Evolutionary conservation across 1,140 invertebrate species (phyloP).

Genomic region (Zaprionus tsacasi): DNA sequence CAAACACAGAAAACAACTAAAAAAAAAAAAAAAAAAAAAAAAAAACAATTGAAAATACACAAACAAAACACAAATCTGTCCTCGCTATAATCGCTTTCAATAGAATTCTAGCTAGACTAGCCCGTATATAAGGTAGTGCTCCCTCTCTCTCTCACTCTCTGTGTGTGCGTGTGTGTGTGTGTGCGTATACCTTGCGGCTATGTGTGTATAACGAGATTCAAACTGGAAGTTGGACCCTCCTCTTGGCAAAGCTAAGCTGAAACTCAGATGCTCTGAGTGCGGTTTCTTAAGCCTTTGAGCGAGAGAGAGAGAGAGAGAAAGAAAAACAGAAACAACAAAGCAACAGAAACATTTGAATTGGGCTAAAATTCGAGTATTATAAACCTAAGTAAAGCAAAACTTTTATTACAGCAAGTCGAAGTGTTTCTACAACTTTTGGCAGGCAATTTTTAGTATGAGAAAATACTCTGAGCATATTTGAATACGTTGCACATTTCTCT

Average conservation of each 20-base stretch:
- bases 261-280: not conserved
- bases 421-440: too few species aligned
- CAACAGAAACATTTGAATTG: not conserved
- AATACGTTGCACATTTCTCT: not conserved
- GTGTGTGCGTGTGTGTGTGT: not conserved
- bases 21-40: constrained; percentile 18
- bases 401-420: not conserved
- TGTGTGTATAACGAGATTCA: not conserved
- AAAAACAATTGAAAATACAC: constrained; percentile 13
- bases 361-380: not conserved
- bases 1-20: too few species aligned
- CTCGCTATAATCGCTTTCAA: constrained; percentile 44
- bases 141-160: not conserved
- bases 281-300: not conserved
- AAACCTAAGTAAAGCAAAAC: not conserved
- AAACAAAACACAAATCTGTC: constrained; percentile 36
- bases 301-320: not conserved
- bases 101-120: constrained; percentile 31
- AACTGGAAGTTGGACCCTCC: not conserved
- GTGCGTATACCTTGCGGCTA: not conserved
- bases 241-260: not conserved
- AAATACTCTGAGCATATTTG: not conserved
- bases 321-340: not conserved
- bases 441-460: too few species aligned
- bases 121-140: not conserved